These are phyloP conservation scores for Meteorus sp. DNA, from an alignment of 1,140 invertebrate species.

Conservation along the genomic window DNA sequence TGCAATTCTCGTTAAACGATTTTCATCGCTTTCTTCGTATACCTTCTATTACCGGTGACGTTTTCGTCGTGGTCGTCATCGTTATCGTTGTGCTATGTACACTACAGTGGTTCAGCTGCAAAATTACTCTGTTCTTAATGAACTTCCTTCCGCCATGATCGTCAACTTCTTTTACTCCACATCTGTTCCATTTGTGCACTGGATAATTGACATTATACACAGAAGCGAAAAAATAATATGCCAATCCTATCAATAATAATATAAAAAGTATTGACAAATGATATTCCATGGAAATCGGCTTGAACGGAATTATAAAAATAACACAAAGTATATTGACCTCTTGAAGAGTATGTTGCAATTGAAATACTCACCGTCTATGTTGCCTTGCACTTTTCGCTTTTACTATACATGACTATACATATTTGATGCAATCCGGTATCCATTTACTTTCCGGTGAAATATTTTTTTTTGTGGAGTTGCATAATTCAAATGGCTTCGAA, in stretches of 20 bases:
- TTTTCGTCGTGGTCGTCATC: too few species aligned
- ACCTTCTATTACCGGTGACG: slow-evolving; percentile 15
- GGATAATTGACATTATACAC: background rate
- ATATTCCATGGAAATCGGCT: background rate
- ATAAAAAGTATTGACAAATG: background rate
- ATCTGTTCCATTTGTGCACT: background rate
- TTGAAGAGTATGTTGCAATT: background rate
- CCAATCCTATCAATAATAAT: background rate
- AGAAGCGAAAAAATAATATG: background rate
- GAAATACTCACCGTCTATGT: background rate
- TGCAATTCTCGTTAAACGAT: slow-evolving; percentile 32
- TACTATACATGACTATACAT: background rate
- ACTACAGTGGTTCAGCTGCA: slow-evolving; percentile 5
- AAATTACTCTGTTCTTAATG: slow-evolving; percentile 26
- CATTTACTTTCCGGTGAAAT: background rate
- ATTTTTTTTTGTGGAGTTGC: background rate
- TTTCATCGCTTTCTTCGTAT: slow-evolving; percentile 34
- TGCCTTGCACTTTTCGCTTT: background rate
- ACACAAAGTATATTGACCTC: slow-evolving; percentile 6
- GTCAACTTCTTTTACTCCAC: slow-evolving; percentile 8
- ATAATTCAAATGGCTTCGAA: background rate
- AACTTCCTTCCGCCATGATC: slow-evolving; percentile 28
- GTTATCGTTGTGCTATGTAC: slow-evolving; percentile 7
- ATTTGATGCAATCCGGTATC: background rate
- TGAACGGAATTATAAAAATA: background rate